Percentiles rank a stretch among this genome's conserved stretches.
phyloP scores from a whole-genome alignment of 2,888 invertebrate genomes.

The Melinopterus prodromus region DNA sequence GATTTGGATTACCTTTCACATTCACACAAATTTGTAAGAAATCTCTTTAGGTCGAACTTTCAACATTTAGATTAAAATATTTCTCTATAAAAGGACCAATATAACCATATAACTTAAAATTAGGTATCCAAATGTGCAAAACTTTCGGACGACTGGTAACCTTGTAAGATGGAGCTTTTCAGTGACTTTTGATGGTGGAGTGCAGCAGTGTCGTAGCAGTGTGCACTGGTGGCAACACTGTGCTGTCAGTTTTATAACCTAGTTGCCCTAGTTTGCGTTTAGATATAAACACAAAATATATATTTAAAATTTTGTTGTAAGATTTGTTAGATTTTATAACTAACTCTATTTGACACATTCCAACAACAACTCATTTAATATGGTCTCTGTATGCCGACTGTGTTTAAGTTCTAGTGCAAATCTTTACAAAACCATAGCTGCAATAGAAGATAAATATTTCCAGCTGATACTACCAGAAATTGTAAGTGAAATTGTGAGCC shows the following conservation, averaged over 20 bases:
- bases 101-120: too few species aligned
- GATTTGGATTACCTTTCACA: too few species aligned
- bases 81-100: too few species aligned
- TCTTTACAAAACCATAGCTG: background rate
- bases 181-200: too few species aligned
- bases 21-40: too few species aligned
- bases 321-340: background rate
- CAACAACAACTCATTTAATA: background rate
- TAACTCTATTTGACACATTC: background rate
- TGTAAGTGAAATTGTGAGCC: background rate
- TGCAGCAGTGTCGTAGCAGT: too few species aligned
- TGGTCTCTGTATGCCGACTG: conserved; percentile 17
- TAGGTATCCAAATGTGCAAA: too few species aligned
- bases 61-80: too few species aligned
- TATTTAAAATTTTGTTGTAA: background rate
- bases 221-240: too few species aligned
- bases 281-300: background rate
- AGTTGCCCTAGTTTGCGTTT: background rate
- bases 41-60: too few species aligned
- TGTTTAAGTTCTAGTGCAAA: conserved; percentile 11
- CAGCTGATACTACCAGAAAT: conserved; percentile 15
- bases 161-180: too few species aligned
- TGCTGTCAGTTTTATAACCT: background rate
- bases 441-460: conserved; percentile 10
- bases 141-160: too few species aligned